Evolutionary conservation across 1,140 invertebrate species (phyloP), one percentile per base, ranked within the genome.

Genomic region (Drosophila elegans): DNA sequence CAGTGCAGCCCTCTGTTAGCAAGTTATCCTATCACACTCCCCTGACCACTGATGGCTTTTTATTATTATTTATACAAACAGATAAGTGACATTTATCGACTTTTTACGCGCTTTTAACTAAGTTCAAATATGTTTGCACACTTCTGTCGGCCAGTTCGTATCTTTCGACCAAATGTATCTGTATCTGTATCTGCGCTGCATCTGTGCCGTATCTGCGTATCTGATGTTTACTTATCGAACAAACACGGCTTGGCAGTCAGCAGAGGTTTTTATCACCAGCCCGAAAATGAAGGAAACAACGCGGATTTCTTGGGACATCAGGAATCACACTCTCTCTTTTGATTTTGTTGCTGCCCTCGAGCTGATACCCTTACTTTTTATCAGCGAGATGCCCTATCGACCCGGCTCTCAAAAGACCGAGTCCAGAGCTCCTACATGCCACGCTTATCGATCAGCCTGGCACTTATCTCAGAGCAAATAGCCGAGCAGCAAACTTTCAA

Each of bases 11-110:
- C 4, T 6, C 4, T 6, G 3, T 21, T 10, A 10, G 27, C 21
- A 13, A 10, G 11, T 57, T 34, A n/a, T 53, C 46, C 46, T 12
- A 41, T 9, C 16, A 21, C 52, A 32, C 34, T 51, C 51, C 25
- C 1, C 36, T 2, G 11, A 13, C 1, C n/a, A 4, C 27, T 51
- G n/a, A 21, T 29, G 51, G 48, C 16, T 21, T 51, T 57, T 32
- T 11, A 34, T 49, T 82, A 34, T 51, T 51, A 52, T 36, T 52
- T 52, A 52, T 36, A 7, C 32, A 88, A 88, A 88, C 83, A 89
- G 84, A 88, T 89, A 86, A 89, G 61, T 89, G 80, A 89, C 83
- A 89, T 84, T 89, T 88, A 88, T 84, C 83, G 83, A 88, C 84
- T 86, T 86, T 88, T 86, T 86, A 86, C 83, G 82, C 83, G 71